Conservation (phyloP, 1,140 invertebrate species). For the Calephelis virginiensis region DNA sequence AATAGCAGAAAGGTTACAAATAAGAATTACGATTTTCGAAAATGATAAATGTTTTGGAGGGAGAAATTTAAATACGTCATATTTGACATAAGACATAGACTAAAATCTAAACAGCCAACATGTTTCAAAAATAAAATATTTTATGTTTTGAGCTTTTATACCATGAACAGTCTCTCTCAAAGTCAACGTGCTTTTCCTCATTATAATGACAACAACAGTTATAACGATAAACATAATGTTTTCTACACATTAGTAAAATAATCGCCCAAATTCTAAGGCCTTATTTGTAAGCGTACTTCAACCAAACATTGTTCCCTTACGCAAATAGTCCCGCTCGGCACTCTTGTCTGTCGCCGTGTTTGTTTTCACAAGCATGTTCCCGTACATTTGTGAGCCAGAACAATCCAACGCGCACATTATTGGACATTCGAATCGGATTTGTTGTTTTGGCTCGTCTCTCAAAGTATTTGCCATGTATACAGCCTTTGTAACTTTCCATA, state of each 20-base stretch:
- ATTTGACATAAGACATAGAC: too few species aligned
- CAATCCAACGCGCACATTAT: conserved; percentile 37
- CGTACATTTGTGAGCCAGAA: conserved; percentile 30
- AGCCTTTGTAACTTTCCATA: not conserved
- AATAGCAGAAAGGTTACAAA: too few species aligned
- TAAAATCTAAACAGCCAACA: too few species aligned
- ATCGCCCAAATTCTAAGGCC: not conserved
- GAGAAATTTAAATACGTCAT: too few species aligned
- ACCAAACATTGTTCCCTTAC: conserved; percentile 35
- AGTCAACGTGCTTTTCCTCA: too few species aligned
- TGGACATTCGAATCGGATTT: conserved; percentile 41
- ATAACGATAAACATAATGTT: too few species aligned
- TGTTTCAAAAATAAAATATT: too few species aligned
- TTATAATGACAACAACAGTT: too few species aligned
- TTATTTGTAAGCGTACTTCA: conserved; percentile 7
- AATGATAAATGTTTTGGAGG: too few species aligned
- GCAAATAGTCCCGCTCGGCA: conserved; percentile 42
- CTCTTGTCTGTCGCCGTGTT: conserved; percentile 35
- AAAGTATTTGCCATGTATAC: conserved; percentile 26
- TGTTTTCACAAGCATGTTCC: conserved; percentile 27
- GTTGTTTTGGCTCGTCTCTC: conserved; percentile 36
- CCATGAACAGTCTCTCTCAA: too few species aligned
- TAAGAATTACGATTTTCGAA: too few species aligned
- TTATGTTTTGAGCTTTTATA: too few species aligned
- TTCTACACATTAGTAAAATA: not conserved